A percentile compares a stretch with the other conserved stretches of the same genome.
Evolutionary conservation across 92 coral and sea anemone species (phyloP).

Genomic region (Parazoanthus swiftii): DNA sequence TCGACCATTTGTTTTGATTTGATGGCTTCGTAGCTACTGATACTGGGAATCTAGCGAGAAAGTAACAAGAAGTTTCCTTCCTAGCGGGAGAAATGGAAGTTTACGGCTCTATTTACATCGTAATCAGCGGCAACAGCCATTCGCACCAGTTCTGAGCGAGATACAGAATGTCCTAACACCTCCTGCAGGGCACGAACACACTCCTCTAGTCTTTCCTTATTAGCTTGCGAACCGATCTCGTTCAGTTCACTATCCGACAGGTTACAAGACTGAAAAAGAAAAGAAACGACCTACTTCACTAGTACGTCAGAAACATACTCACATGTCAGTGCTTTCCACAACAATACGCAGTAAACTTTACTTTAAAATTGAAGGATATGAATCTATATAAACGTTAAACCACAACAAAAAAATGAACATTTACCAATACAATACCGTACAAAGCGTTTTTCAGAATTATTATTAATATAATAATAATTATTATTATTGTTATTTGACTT

Average conservation of each 20-base stretch:
- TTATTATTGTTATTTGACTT: too few species aligned
- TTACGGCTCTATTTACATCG: conserved; percentile 89
- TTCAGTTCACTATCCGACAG: not conserved
- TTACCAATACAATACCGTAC: too few species aligned
- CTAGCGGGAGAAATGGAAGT: conserved; percentile 71
- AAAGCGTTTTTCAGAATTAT: too few species aligned
- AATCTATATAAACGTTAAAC: too few species aligned
- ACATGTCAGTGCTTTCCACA: not conserved
- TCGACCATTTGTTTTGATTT: too few species aligned
- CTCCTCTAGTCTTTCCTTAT: conserved; percentile 49
- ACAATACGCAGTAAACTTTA: not conserved
- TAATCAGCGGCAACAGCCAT: conserved; percentile 90
- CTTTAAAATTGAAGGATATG: too few species aligned
- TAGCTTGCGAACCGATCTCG: not conserved
- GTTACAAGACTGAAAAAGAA: conserved; percentile 27
- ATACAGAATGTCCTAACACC: conserved; percentile 68
- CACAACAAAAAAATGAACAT: too few species aligned
- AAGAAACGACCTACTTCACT: not conserved
- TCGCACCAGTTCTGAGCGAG: conserved; percentile 76
- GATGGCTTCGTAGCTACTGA: too few species aligned
- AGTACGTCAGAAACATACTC: not conserved
- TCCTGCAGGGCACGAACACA: conserved; percentile 67
- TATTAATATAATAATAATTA: too few species aligned
- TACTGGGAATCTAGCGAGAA: not conserved
- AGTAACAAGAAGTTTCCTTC: not conserved